Conservation (phyloP, 2,113 vertebrate species). For the Eretmochelys imbricata region DNA sequence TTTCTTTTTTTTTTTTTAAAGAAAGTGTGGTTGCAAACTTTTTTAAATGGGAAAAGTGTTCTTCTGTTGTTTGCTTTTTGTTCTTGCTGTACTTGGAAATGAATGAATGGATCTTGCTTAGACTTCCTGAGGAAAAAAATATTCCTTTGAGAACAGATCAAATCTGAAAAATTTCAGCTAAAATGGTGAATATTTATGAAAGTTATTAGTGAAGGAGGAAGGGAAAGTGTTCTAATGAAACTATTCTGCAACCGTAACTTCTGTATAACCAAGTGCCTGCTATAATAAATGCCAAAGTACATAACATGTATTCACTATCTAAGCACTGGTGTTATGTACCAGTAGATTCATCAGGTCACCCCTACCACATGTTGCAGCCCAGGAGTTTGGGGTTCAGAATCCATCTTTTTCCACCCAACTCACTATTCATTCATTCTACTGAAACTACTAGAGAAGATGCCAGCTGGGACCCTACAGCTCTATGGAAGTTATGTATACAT, state of each 20-base stretch:
- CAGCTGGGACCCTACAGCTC: not conserved
- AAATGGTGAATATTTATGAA: not conserved
- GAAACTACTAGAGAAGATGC: not conserved
- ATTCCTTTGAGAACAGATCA: not conserved
- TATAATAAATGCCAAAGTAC: not conserved
- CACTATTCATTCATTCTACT: not conserved
- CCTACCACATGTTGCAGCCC: not conserved
- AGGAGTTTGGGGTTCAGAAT: not conserved
- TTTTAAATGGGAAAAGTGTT: not conserved
- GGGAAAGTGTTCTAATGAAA: not conserved
- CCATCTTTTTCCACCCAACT: not conserved
- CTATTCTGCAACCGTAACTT: not conserved
- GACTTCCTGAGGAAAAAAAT: not conserved
- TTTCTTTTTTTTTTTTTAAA: not conserved
- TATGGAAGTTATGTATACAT: not conserved
- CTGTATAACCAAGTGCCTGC: not conserved
- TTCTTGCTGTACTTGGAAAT: not conserved
- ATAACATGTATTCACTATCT: too few relatives aligned
- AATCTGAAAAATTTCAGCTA: not conserved
- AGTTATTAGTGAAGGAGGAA: not conserved
- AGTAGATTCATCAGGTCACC: not conserved
- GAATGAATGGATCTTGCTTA: not conserved
- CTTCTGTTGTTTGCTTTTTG: not conserved
- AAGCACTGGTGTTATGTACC: too few relatives aligned
- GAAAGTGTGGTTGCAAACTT: not conserved